These are phyloP conservation scores for Kradibia gibbosae DNA, from an alignment of 1,140 invertebrate genomes.

Conservation along the genomic window DNA sequence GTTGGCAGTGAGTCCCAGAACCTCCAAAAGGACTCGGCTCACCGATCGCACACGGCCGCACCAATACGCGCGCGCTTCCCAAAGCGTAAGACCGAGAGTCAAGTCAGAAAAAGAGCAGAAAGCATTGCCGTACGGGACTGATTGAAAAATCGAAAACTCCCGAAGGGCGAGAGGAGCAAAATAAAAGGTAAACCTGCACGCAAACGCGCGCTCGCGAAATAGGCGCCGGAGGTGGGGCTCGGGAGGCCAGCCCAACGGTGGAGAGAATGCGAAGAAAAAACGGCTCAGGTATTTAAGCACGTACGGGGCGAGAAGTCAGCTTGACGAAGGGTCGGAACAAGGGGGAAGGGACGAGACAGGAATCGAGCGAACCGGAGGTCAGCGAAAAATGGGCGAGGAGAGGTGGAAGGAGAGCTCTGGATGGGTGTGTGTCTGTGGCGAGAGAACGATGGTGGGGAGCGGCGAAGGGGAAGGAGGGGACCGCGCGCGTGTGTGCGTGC, in stretches of 20 bases:
- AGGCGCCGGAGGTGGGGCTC: not conserved
- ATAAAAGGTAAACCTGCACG: not conserved
- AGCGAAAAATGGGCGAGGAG: too few species aligned
- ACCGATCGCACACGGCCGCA: not conserved
- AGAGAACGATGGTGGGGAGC: too few species aligned
- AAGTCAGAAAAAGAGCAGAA: not conserved
- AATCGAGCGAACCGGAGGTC: too few species aligned
- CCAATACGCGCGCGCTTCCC: not conserved
- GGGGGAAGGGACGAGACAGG: too few species aligned
- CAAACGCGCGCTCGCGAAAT: not conserved
- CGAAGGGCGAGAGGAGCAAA: not conserved
- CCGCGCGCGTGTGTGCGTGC: too few species aligned
- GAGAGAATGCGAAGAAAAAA: slow-evolving; percentile 7
- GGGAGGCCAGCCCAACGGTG: not conserved
- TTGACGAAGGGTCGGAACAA: too few species aligned
- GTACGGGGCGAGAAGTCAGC: too few species aligned
- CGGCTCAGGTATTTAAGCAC: not conserved
- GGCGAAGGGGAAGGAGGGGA: too few species aligned
- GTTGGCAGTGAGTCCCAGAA: slow-evolving; percentile 4
- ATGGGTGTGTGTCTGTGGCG: too few species aligned
- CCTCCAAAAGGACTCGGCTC: slow-evolving; percentile 29
- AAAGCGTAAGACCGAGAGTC: not conserved
- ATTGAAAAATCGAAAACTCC: slow-evolving; percentile 40
- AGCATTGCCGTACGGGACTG: slow-evolving; percentile 19
- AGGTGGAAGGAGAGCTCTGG: too few species aligned